These are phyloP conservation scores for Drosophila neotestacea DNA, from an alignment of 2,888 invertebrate genomes.

Conservation along the genomic window DNA sequence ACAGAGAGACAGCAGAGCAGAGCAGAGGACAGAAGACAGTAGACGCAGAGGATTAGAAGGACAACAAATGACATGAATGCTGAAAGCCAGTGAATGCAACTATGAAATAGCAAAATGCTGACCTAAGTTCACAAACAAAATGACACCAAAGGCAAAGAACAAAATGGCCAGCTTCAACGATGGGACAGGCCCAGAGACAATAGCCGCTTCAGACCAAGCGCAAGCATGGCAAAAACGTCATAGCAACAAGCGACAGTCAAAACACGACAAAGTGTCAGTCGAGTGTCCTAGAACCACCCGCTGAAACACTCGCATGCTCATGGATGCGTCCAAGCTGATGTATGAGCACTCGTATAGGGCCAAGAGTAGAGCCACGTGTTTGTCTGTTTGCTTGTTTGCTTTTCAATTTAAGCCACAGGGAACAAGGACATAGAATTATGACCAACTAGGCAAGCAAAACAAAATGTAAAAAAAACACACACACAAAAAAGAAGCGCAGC, in stretches of 20 bases:
- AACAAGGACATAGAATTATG: conserved; percentile 67
- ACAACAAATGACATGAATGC: conserved; percentile 40
- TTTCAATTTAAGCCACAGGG: conserved; percentile 58
- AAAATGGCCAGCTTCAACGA: conserved; percentile 26
- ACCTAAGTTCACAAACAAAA: conserved; percentile 56
- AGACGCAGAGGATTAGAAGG: conserved; percentile 12
- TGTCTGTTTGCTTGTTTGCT: conserved; percentile 52
- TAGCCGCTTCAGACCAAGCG: conserved; percentile 34
- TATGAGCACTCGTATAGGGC: conserved; percentile 30
- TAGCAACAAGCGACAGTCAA: conserved; percentile 26
- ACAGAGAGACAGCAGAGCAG: conserved; percentile 3
- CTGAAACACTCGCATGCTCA: conserved; percentile 10
- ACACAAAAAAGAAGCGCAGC: conserved; percentile 21
- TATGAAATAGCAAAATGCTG: conserved; percentile 64
- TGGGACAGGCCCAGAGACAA: conserved; percentile 36
- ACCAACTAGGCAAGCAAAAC: conserved; percentile 37
- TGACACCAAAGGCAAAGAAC: conserved; percentile 30
- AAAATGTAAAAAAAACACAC: background rate
- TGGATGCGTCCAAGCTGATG: conserved; percentile 15
- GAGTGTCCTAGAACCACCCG: conserved; percentile 17
- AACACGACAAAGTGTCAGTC: conserved; percentile 42
- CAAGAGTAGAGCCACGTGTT: conserved; percentile 54
- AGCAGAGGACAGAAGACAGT: conserved; percentile 2
- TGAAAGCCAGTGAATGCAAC: conserved; percentile 56
- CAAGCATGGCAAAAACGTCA: conserved; percentile 51